phyloP scores from a whole-genome alignment of 2,888 invertebrate genomes.

The Dastarcus helophoroides region DNA sequence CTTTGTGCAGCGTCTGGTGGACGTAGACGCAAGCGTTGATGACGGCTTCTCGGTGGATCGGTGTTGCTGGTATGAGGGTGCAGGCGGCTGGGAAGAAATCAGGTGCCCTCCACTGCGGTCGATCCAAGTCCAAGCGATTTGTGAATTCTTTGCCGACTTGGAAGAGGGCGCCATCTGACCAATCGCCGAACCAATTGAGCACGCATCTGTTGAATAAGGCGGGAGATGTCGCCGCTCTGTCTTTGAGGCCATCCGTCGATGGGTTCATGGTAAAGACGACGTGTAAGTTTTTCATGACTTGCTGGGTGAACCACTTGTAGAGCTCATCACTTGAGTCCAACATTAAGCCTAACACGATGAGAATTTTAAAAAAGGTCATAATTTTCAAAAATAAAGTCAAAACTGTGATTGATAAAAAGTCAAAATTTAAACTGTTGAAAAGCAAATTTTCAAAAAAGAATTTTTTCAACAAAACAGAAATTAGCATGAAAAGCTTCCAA shows the following conservation, averaged over 20 bases:
- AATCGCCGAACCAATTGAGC: conserved; percentile 99
- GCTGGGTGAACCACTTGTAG: conserved; percentile 99
- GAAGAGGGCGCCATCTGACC: conserved; percentile 93
- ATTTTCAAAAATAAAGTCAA: too few species aligned
- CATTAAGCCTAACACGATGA: conserved; percentile 58
- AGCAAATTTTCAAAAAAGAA: too few species aligned
- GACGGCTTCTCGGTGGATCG: conserved; percentile 89
- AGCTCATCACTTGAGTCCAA: conserved; percentile 96
- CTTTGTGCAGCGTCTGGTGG: conserved; percentile 92
- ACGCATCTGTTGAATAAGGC: conserved; percentile 99
- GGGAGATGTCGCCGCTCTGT: conserved; percentile 96
- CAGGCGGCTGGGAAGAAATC: conserved; percentile 86
- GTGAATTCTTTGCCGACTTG: conserved; percentile 97
- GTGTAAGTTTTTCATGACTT: conserved; percentile 98
- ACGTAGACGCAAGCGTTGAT: conserved; percentile 98
- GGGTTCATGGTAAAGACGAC: conserved; percentile 99
- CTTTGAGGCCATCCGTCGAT: conserved; percentile 94
- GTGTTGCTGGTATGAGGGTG: conserved; percentile 57
- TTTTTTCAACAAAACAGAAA: too few species aligned
- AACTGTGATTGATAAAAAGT: too few species aligned
- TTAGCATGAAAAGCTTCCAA: too few species aligned
- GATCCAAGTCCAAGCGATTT: conserved; percentile 86
- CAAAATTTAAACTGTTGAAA: too few species aligned
- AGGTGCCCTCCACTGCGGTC: conserved; percentile 73
- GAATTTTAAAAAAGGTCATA: too few species aligned